phyloP scores from a whole-genome alignment of 2,113 vertebrate genomes.

The Colinus virginianus region DNA sequence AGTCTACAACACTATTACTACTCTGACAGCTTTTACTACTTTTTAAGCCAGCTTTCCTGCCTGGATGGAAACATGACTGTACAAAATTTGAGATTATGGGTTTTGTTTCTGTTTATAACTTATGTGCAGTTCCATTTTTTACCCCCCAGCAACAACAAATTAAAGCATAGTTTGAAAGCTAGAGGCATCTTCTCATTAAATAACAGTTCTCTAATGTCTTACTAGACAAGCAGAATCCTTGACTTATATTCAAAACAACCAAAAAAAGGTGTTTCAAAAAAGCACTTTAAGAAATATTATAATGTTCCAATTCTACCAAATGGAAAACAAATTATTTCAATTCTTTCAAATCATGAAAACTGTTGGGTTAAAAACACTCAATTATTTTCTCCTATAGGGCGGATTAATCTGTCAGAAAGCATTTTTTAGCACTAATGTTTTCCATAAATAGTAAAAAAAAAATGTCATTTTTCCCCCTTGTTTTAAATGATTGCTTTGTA shows the following conservation, averaged over 20 bases:
- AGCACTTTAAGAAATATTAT: background rate
- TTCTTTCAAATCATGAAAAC: background rate
- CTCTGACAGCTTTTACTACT: background rate
- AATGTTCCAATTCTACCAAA: background rate
- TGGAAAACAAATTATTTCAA: background rate
- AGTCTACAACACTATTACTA: background rate
- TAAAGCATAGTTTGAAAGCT: background rate
- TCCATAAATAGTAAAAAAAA: background rate
- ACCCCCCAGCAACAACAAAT: background rate
- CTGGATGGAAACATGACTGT: background rate
- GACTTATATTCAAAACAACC: background rate
- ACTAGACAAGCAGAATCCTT: background rate
- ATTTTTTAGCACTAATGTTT: background rate
- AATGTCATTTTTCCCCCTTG: background rate
- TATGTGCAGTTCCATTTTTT: background rate
- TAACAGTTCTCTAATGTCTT: background rate
- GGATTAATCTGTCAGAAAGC: background rate
- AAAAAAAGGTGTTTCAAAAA: background rate
- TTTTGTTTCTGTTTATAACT: background rate
- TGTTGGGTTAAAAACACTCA: background rate
- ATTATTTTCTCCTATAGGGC: background rate
- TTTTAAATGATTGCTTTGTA: background rate
- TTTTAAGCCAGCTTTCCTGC: background rate
- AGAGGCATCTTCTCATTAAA: background rate
- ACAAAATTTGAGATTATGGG: background rate